Percentiles rank a stretch among this genome's conserved stretches.
Conservation (phyloP, 2,113 vertebrate genomes). For the Gadus chalcogrammus region DNA sequence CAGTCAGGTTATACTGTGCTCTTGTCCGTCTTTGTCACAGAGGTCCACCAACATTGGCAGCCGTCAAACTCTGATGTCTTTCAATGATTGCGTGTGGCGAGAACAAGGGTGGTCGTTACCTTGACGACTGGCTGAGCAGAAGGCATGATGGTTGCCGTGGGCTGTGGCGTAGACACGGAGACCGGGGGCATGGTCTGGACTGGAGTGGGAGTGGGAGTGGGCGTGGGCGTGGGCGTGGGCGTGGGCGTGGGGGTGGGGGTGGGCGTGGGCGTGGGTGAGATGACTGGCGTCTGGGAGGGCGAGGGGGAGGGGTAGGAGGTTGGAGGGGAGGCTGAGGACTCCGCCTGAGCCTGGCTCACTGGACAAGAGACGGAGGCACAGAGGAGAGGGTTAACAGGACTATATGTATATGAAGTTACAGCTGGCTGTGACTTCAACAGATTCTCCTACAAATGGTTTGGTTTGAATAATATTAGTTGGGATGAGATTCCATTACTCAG, state of each 20-base stretch:
- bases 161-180: constrained; percentile 55
- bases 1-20: background rate
- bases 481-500: too few species aligned
- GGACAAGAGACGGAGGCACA: constrained; percentile 2
- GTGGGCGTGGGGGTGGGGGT: constrained; percentile 60
- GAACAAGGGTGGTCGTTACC: constrained; percentile 70
- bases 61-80: too few species aligned
- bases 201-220: constrained; percentile 15
- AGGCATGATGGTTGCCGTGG: constrained; percentile 76
- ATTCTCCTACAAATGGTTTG: too few species aligned
- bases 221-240: constrained; percentile 54
- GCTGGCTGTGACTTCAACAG: too few species aligned
- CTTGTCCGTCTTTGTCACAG: background rate
- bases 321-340: constrained; percentile 84
- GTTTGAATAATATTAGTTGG: too few species aligned
- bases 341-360: constrained; percentile 70
- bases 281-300: constrained; percentile 89
- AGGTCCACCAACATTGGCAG: background rate
- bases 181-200: constrained; percentile 63
- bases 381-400: background rate
- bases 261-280: constrained; percentile 67
- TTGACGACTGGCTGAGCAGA: constrained; percentile 91
- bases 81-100: too few species aligned
- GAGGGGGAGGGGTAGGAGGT: constrained; percentile 84
- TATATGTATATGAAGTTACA: too few species aligned